These are phyloP conservation scores for Gopherus flavomarginatus DNA, from an alignment of 2,113 vertebrate species.

Conservation along the genomic window DNA sequence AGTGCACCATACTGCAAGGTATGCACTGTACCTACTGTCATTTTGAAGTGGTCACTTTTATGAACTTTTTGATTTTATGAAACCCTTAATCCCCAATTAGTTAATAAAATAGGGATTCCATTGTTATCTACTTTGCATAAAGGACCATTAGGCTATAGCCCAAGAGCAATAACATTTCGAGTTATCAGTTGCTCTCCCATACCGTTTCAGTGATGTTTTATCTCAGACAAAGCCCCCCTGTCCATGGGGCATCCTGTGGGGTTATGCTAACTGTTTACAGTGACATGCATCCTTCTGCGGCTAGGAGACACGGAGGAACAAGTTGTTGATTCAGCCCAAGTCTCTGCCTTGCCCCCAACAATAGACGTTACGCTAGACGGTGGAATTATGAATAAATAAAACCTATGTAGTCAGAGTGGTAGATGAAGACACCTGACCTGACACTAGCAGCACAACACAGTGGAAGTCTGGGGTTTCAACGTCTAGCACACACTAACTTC, in stretches of 20 bases:
- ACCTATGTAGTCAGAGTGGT: background rate
- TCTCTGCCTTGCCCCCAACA: background rate
- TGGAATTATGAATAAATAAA: background rate
- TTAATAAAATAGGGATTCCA: background rate
- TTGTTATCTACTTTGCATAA: background rate
- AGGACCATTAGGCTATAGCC: conserved; percentile 7
- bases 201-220: background rate
- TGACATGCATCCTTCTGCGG: background rate
- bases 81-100: background rate
- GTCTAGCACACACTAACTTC: background rate
- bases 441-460: background rate
- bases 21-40: background rate
- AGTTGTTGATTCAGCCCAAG: background rate
- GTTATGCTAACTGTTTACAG: conserved; percentile 11
- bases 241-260: background rate
- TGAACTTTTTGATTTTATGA: background rate
- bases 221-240: background rate
- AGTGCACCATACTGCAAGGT: background rate
- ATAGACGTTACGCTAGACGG: background rate
- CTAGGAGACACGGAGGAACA: background rate
- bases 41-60: background rate
- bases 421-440: background rate
- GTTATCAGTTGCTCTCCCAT: conserved; percentile 9
- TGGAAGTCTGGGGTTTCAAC: background rate
- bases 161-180: conserved; percentile 25